Conservation (phyloP, 2,797 vertebrate genomes). For the Pangasius larnaudii region DNA sequence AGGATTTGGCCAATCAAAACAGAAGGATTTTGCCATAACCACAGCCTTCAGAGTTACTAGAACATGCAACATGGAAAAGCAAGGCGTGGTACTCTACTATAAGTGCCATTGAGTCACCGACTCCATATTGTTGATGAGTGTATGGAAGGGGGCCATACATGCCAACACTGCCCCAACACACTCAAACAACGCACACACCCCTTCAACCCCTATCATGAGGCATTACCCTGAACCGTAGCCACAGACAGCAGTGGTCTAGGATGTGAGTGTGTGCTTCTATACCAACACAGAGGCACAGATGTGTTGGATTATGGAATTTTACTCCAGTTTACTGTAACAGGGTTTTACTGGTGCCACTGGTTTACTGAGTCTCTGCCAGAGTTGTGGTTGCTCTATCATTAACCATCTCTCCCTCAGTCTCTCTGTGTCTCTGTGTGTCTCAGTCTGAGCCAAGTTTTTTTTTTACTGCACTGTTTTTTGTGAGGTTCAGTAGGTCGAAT, state of each 20-base stretch:
- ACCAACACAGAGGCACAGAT: slow-evolving; percentile 63
- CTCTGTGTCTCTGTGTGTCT: slow-evolving; percentile 57
- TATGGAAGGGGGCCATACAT: slow-evolving; percentile 28
- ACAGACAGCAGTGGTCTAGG: slow-evolving; percentile 63
- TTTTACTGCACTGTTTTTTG: slow-evolving; percentile 62
- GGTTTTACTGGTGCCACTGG: slow-evolving; percentile 71
- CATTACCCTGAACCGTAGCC: slow-evolving; percentile 52
- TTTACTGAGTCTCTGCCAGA: slow-evolving; percentile 47
- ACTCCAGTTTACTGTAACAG: slow-evolving; percentile 72
- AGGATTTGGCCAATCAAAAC: slow-evolving; percentile 36
- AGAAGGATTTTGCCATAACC: slow-evolving; percentile 29
- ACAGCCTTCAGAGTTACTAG: slow-evolving; percentile 38
- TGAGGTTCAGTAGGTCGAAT: slow-evolving; percentile 41
- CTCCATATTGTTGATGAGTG: slow-evolving; percentile 54
- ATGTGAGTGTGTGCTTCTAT: slow-evolving; percentile 28
- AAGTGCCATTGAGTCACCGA: slow-evolving; percentile 50
- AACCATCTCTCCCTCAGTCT: slow-evolving; percentile 43
- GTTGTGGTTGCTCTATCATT: slow-evolving; percentile 50
- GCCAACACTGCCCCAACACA: slow-evolving; percentile 23
- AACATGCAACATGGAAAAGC: slow-evolving; percentile 49
- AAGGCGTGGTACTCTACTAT: slow-evolving; percentile 61
- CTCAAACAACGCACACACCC: slow-evolving; percentile 41
- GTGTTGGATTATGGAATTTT: slow-evolving; percentile 73
- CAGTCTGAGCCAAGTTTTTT: slow-evolving; percentile 50
- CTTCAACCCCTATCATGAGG: slow-evolving; percentile 52